These are phyloP conservation scores for Leptogaster cylindrica DNA, from an alignment of 2,888 invertebrate species.

Conservation along the genomic window DNA sequence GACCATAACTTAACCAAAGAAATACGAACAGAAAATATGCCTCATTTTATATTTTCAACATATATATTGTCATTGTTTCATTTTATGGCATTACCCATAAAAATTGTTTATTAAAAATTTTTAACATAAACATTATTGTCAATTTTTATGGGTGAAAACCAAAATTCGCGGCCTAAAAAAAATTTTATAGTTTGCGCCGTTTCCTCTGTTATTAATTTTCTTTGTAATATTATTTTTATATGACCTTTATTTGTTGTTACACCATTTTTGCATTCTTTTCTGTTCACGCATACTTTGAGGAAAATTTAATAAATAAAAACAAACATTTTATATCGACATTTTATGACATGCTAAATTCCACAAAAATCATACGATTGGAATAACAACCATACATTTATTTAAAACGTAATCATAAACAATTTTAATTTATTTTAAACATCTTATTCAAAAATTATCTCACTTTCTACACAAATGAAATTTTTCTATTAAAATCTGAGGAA, in stretches of 20 bases:
- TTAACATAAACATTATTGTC: neutral
- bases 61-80: conserved; percentile 19
- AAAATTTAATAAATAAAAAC: conserved; percentile 12
- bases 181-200: conserved; percentile 16
- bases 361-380: conserved; percentile 27
- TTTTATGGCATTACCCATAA: neutral
- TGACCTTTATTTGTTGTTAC: too few species aligned
- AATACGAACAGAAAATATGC: conserved; percentile 47
- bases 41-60: conserved; percentile 30
- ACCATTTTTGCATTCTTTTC: neutral
- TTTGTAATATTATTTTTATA: too few species aligned
- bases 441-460: neutral
- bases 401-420: neutral
- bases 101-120: neutral
- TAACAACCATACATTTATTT: conserved; percentile 3
- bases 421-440: neutral
- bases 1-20: conserved; percentile 55
- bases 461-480: neutral
- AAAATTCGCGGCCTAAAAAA: conserved; percentile 1
- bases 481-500: neutral
- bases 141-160: neutral
- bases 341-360: conserved; percentile 24
- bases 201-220: neutral
- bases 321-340: conserved; percentile 16
- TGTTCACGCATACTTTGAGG: conserved; percentile 1